phyloP scores from a whole-genome alignment of 2,113 vertebrate species.

The Oryzias curvinotus region DNA sequence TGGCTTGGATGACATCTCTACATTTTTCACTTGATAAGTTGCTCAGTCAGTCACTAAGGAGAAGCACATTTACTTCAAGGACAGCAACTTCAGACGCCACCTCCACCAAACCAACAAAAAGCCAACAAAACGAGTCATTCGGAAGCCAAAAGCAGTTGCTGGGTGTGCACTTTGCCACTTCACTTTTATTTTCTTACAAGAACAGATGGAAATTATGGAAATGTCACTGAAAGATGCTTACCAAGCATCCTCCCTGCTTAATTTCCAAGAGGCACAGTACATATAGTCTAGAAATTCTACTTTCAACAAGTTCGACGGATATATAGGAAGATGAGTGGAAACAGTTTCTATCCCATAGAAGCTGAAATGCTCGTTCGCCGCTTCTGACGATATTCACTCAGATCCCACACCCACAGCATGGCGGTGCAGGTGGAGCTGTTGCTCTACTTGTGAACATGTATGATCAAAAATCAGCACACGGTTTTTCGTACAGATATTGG shows the following conservation, averaged over 20 bases:
- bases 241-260: neutral
- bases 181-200: slow-evolving; percentile 2
- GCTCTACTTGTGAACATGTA: slow-evolving; percentile 33
- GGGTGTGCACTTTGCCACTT: slow-evolving; percentile 12
- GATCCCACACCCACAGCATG: slow-evolving; percentile 56
- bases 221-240: neutral
- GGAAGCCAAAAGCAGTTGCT: slow-evolving; percentile 11
- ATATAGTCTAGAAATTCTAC: neutral
- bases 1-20: slow-evolving; percentile 59
- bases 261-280: neutral
- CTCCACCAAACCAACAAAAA: slow-evolving; percentile 42
- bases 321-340: neutral
- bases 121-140: slow-evolving; percentile 30
- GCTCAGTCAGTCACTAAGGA: slow-evolving; percentile 48
- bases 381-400: slow-evolving; percentile 57
- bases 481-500: too few relatives aligned
- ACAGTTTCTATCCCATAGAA: too few relatives aligned
- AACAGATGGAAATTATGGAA: slow-evolving; percentile 7
- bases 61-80: slow-evolving; percentile 55
- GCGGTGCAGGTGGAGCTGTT: slow-evolving; percentile 53
- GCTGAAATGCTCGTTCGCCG: slow-evolving; percentile 47
- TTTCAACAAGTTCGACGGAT: neutral
- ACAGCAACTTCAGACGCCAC: slow-evolving; percentile 42
- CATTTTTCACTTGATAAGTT: slow-evolving; percentile 61
- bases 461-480: slow-evolving; percentile 33